Percentiles rank a stretch among this genome's conserved stretches.
Conservation (phyloP, 2,888 invertebrate species). For the Eupithecia abbreviata region DNA sequence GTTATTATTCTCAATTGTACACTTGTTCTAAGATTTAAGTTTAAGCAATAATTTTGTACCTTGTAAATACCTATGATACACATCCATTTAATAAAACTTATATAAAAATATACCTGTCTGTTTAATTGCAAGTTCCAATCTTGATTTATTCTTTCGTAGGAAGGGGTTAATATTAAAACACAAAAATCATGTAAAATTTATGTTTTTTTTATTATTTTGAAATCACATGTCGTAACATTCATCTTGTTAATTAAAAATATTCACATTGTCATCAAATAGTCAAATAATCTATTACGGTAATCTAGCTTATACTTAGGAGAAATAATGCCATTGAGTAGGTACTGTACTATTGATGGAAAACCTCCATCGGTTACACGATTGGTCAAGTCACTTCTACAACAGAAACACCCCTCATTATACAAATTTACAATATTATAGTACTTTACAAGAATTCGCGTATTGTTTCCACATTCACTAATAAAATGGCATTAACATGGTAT, state of each 20-base stretch:
- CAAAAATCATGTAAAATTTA: slow-evolving; percentile 83
- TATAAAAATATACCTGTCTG: slow-evolving; percentile 21
- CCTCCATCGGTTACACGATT: slow-evolving; percentile 75
- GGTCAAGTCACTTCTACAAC: slow-evolving; percentile 79
- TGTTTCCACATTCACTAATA: slow-evolving; percentile 77
- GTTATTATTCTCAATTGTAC: slow-evolving; percentile 29
- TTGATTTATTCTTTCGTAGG: neutral
- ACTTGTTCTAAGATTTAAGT: slow-evolving; percentile 35
- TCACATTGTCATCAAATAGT: slow-evolving; percentile 83
- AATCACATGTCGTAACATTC: slow-evolving; percentile 86
- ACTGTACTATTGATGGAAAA: slow-evolving; percentile 64
- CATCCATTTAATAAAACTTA: slow-evolving; percentile 54
- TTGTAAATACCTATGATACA: slow-evolving; percentile 54
- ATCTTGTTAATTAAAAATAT: slow-evolving; percentile 87
- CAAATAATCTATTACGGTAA: slow-evolving; percentile 85
- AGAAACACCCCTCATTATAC: slow-evolving; percentile 74
- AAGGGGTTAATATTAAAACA: slow-evolving; percentile 42
- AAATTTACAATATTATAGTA: slow-evolving; percentile 82
- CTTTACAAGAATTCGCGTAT: slow-evolving; percentile 76
- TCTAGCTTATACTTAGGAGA: slow-evolving; percentile 83
- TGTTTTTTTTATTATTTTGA: slow-evolving; percentile 86
- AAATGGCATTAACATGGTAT: slow-evolving; percentile 82
- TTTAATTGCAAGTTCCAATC: slow-evolving; percentile 21
- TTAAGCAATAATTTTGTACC: slow-evolving; percentile 67
- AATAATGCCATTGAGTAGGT: slow-evolving; percentile 79